Base-by-base conservation (phyloP, 2,113 vertebrate genomes). In the Pampusana beccarii region DNA sequence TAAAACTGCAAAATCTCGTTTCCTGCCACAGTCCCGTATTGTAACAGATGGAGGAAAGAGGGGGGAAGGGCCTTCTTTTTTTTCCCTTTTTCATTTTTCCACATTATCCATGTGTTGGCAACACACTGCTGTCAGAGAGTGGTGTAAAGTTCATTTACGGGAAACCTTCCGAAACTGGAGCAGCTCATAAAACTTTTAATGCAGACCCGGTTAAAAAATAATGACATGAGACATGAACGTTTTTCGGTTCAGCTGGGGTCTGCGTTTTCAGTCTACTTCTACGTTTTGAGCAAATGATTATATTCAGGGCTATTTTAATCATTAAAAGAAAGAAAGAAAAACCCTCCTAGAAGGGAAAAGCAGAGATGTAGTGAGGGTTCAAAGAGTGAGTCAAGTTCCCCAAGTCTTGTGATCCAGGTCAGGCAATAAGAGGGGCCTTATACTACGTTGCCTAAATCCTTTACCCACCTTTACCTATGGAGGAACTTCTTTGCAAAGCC, bases 71-170 rank as follows among this genome's bases (percentile, higher is more conserved):
- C 9, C 60, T 64, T 48, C 51, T 29, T 83, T 73, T 51, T 50
- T 25, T 25, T 25, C 10, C 25, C 21, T 67, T 60, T 94, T 97
- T 95, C 84, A 81, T 96, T 97, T 95, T 97, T 97, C 96, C 96
- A 93, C 95, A 94, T 96, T 94, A 95, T 90, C 95, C 92, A 86
- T 92, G 95, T 87, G 84, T 86, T 97, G 95, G 95, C 95, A 97
- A 94, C 4, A 17, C 81, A 80, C 50, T 57, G 92, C 92, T 92
- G 77, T 95, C 93, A 93, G 60, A 86, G 90, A 95, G 88, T 92
- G 93, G 88, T 97, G 93, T 91, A 97, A 97, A 96, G 95, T 95
- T 97, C 95, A 96, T 97, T 97, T 97, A 97, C 89, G 85, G 96
- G 96, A 97, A 97, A 86, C 94, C 93, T 96, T 94, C 84, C 7